Conservation (phyloP, 2,797 vertebrate genomes). For the Lateolabrax maculatus region DNA sequence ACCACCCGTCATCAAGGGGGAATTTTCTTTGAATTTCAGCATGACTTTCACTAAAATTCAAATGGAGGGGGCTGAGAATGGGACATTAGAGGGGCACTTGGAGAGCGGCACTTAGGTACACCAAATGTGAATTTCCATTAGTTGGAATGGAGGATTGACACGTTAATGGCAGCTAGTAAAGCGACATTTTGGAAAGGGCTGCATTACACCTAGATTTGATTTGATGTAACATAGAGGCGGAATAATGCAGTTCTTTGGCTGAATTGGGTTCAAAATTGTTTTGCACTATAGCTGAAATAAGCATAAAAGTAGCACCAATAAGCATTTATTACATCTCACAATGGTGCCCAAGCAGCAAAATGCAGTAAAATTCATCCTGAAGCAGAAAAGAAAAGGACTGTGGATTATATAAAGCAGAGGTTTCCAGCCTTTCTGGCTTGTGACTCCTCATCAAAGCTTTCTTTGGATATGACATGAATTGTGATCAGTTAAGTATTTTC, state of each 20-base stretch:
- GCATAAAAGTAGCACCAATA: slow-evolving; percentile 35
- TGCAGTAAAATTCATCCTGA: background rate
- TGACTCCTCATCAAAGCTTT: slow-evolving; percentile 4
- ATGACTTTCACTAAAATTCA: slow-evolving; percentile 62
- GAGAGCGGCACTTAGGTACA: slow-evolving; percentile 54
- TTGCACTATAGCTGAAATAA: slow-evolving; percentile 40
- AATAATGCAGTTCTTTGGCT: slow-evolving; percentile 40
- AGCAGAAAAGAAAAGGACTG: slow-evolving; percentile 18
- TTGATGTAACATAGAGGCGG: slow-evolving; percentile 41
- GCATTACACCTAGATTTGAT: slow-evolving; percentile 34
- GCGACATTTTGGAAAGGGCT: slow-evolving; percentile 39
- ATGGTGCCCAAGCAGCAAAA: slow-evolving; percentile 27
- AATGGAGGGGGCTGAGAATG: slow-evolving; percentile 42
- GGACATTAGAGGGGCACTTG: slow-evolving; percentile 55
- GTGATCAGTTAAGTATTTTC: background rate
- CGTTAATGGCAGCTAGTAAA: slow-evolving; percentile 48
- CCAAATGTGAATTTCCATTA: slow-evolving; percentile 71
- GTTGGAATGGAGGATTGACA: slow-evolving; percentile 47
- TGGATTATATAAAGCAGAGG: background rate
- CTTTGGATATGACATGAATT: background rate
- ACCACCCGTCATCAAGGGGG: slow-evolving; percentile 15
- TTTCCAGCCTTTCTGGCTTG: background rate
- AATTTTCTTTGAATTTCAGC: slow-evolving; percentile 58
- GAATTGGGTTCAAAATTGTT: slow-evolving; percentile 42
- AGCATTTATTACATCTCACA: slow-evolving; percentile 32